A percentile compares a stretch with the other conserved stretches of the same genome.
Evolutionary conservation across 1,140 invertebrate species (phyloP).

Genomic region (Tachypleus tridentatus): DNA sequence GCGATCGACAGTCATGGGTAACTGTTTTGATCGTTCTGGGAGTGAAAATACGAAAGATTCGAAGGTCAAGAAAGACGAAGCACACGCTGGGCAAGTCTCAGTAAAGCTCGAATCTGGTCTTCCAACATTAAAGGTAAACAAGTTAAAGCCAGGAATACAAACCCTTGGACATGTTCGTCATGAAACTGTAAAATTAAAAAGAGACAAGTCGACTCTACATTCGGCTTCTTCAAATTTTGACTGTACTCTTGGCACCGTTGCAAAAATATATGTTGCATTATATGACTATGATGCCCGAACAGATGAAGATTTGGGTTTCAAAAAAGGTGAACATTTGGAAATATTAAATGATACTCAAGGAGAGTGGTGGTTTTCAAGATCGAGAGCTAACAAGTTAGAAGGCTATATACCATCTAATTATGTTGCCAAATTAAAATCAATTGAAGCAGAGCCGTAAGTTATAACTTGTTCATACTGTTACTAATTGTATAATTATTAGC

Average conservation of each 20-base stretch:
- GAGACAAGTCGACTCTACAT: constrained; percentile 40
- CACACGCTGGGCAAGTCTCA: too few species aligned
- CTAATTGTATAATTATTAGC: too few species aligned
- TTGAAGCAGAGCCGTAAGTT: constrained; percentile 98
- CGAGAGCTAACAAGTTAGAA: constrained; percentile 84
- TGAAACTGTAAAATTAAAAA: too few species aligned
- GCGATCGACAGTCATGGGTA: too few species aligned
- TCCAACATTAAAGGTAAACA: too few species aligned
- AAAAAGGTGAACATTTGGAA: constrained; percentile 95
- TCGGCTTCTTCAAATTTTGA: constrained; percentile 45
- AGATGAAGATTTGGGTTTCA: constrained; percentile 95
- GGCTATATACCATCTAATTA: constrained; percentile 99
- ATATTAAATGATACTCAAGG: constrained; percentile 97
- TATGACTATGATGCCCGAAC: constrained; percentile 98
- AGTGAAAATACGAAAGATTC: too few species aligned
- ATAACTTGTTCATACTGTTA: not conserved
- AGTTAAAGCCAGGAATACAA: too few species aligned
- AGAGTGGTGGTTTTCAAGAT: constrained; percentile 98
- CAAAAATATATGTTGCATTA: constrained; percentile 80
- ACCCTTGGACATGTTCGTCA: too few species aligned
- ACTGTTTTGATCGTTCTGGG: too few species aligned
- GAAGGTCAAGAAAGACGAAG: too few species aligned
- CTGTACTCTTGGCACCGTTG: constrained; percentile 36
- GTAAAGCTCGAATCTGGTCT: too few species aligned
- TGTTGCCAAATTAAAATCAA: constrained; percentile 95